Conservation (phyloP, 2,797 vertebrate genomes). For the Anolis apletophallus region DNA sequence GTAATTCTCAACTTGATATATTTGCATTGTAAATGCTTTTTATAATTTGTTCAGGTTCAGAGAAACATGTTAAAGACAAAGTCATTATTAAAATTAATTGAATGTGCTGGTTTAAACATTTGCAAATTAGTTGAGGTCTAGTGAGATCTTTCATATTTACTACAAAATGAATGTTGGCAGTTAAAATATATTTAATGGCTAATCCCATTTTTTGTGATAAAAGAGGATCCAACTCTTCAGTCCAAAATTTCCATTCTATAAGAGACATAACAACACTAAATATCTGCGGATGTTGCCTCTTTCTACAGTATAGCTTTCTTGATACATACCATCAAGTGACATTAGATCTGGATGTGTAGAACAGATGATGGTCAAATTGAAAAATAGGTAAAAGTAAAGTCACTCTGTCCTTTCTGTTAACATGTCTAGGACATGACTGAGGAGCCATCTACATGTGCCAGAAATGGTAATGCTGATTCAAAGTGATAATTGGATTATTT, state of each 20-base stretch:
- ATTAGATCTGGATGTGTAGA: neutral
- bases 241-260: neutral
- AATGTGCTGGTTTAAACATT: conserved; percentile 8
- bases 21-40: conserved; percentile 19
- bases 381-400: neutral
- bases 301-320: neutral
- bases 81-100: conserved; percentile 27
- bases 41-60: conserved; percentile 27
- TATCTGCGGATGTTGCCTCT: neutral
- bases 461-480: no score
- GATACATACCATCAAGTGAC: neutral
- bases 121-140: neutral
- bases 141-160: conserved; percentile 14
- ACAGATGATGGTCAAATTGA: neutral
- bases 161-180: conserved; percentile 1
- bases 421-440: neutral
- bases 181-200: neutral
- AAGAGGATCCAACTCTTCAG: neutral
- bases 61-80: neutral
- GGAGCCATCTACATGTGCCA: no score
- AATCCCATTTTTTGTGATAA: neutral
- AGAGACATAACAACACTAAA: neutral
- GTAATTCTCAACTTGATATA: conserved; percentile 19
- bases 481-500: no score
- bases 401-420: neutral